Evolutionary conservation across 2,888 invertebrate species (phyloP).

Genomic region (Athalia cordata): DNA sequence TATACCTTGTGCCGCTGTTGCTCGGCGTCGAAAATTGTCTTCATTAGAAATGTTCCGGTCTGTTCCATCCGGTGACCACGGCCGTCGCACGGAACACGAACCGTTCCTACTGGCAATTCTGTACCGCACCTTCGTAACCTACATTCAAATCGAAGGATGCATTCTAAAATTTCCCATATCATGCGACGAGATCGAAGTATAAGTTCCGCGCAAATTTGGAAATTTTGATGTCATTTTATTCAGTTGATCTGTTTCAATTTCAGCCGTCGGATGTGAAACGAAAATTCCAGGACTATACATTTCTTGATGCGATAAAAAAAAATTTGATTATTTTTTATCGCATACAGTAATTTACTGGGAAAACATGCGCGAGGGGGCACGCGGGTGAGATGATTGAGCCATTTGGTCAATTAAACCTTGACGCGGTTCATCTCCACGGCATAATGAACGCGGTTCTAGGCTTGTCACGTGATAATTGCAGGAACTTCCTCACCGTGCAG

Average conservation of each 20-base stretch:
- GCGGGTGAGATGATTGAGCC: background rate
- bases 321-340: background rate
- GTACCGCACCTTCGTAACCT: slow-evolving; percentile 59
- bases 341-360: background rate
- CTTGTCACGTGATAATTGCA: slow-evolving; percentile 28
- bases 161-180: background rate
- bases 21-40: slow-evolving; percentile 60
- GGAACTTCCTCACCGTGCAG: slow-evolving; percentile 11
- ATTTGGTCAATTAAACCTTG: slow-evolving; percentile 2
- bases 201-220: no score
- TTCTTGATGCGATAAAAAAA: background rate
- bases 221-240: no score
- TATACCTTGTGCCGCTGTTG: slow-evolving; percentile 23
- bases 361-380: background rate
- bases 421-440: background rate
- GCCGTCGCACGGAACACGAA: slow-evolving; percentile 66
- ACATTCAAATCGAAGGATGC: slow-evolving; percentile 52
- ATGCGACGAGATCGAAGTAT: background rate
- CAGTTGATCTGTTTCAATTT: no score
- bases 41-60: slow-evolving; percentile 62
- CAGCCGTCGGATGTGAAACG: no score
- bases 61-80: slow-evolving; percentile 64
- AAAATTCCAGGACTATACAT: no score
- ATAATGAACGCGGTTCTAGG: slow-evolving; percentile 17
- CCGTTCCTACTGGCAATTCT: slow-evolving; percentile 50